Evolutionary conservation across 37 sponge, comb jelly and placozoan genomes (phyloP).

Genomic region (Cladorhizidae sp.): DNA sequence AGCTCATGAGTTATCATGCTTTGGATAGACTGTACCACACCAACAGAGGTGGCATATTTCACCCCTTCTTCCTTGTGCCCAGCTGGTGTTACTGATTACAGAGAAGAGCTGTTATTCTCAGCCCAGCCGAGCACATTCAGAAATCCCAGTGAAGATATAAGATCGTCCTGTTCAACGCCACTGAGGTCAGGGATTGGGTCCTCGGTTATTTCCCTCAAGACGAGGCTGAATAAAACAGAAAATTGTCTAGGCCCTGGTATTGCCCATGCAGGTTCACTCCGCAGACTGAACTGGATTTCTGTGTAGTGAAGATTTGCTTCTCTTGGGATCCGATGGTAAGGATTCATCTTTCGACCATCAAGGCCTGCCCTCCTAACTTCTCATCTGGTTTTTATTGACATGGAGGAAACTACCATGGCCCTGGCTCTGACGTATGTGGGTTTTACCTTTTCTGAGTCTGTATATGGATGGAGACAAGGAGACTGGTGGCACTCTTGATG

Average conservation of each 20-base stretch:
- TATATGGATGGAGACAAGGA: too few species aligned
- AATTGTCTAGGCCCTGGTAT: background rate
- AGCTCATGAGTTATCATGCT: background rate
- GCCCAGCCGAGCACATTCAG: background rate
- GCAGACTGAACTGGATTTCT: background rate
- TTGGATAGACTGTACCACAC: background rate
- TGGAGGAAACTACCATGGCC: background rate
- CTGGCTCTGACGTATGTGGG: background rate
- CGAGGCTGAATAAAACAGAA: background rate
- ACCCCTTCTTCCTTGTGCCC: background rate
- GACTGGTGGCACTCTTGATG: too few species aligned
- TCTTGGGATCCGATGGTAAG: background rate
- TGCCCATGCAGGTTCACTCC: background rate
- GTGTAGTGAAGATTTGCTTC: background rate
- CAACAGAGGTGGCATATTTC: background rate
- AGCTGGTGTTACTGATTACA: background rate
- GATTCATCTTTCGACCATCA: background rate
- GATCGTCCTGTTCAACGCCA: background rate
- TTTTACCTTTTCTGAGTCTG: background rate
- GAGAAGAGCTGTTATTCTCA: background rate
- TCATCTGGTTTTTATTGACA: background rate
- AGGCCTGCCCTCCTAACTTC: background rate
- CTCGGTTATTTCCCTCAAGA: background rate
- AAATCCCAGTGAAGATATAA: background rate
- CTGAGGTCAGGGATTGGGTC: background rate